phyloP scores from a whole-genome alignment of 2,888 invertebrate genomes.

The Megaustenia siamemsis region DNA sequence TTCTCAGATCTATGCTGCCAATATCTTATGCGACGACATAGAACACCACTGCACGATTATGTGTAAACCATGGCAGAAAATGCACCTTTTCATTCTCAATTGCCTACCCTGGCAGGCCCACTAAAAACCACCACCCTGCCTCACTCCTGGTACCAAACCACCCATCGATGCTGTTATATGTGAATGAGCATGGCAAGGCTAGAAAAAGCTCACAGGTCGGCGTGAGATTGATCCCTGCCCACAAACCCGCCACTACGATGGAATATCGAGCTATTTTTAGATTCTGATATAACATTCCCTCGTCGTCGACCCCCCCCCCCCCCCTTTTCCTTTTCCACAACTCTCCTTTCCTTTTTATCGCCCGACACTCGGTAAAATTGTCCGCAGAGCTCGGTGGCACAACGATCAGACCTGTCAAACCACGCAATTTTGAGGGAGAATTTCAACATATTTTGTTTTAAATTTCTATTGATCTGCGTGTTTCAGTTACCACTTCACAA shows the following conservation, averaged over 20 bases:
- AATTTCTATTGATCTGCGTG: slow-evolving; percentile 18
- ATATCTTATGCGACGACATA: too few relatives aligned
- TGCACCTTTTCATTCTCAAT: too few relatives aligned
- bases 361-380: background rate
- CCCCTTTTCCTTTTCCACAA: too few relatives aligned
- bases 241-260: background rate
- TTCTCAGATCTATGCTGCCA: too few relatives aligned
- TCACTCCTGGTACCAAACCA: background rate
- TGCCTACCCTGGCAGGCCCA: too few relatives aligned
- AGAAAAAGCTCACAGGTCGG: slow-evolving; percentile 18
- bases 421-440: background rate
- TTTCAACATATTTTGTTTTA: background rate
- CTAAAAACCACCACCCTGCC: background rate
- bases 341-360: background rate
- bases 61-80: too few relatives aligned
- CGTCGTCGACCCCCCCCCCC: too few relatives aligned
- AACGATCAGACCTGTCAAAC: slow-evolving; percentile 14
- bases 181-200: slow-evolving; percentile 28
- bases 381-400: background rate
- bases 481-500: background rate
- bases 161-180: slow-evolving; percentile 13
- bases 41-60: too few relatives aligned
- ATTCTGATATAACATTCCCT: background rate
- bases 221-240: slow-evolving; percentile 20
- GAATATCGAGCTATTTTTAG: slow-evolving; percentile 25